Base-by-base conservation (phyloP, 2,888 invertebrate species). In the Bellardia bayeri region DNA sequence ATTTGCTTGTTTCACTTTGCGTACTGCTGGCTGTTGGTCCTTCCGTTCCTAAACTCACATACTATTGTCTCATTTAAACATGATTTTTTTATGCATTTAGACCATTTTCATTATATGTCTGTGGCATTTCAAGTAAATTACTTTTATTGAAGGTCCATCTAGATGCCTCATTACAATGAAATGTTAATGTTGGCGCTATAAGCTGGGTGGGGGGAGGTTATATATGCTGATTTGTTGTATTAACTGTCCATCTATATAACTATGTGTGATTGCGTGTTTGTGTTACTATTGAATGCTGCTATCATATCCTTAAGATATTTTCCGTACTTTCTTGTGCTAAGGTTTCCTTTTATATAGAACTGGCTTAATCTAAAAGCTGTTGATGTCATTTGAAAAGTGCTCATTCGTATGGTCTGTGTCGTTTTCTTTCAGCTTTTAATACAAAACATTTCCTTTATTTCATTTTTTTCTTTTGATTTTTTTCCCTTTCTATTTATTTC, bases 301-400 rank as follows among this genome's bases (percentile, higher is more conserved):
- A 45, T 45, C 71, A 42, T 42, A 64, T 71, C 40, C 56, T 85
- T 49, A 56, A 45, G 66, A 49, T 37, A 72, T 66, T 71, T 74
- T 30, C 61, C 2, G n/a, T 6, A n/a, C 40, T 49, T 63, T 63
- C 74, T 79, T 63, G 23, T 7, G 66, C 37, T 74, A 72, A 72
- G 68, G 42, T 82, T 74, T 78, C 45, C 37, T 6, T 49, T 40
- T 51, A n/a, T 51, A n/a, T 14, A 14, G 37, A 33, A 37, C 13
- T 58, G 45, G 42, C 56, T 66, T 72, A 79, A 82, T 84, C 66
- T 80, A 49, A 72, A 84, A 58, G 61, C 80, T 84, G 76, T 84
- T 76, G 79, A 82, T 82, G 82, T 78, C 85, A 75, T 78, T 84
- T 54, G 37, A 49, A 75, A 75, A 63, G 71, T 71, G 54, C 37